phyloP scores from a whole-genome alignment of 2,888 invertebrate genomes.

The Scelioninae gen. 2 region DNA sequence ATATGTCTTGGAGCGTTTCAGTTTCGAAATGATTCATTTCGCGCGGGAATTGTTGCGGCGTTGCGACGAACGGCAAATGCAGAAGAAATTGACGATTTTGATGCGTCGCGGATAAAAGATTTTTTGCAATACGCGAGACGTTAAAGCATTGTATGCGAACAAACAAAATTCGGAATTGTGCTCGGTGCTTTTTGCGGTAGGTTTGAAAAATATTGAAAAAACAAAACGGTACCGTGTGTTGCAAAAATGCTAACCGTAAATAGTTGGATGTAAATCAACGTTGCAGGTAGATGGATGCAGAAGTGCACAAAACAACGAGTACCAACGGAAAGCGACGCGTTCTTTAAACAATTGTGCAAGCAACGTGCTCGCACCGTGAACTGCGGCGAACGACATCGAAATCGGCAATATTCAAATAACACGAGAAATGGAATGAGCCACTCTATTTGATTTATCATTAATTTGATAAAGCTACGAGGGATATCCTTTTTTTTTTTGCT shows the following conservation, averaged over 20 bases:
- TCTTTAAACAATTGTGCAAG: slow-evolving; percentile 38
- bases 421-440: slow-evolving; percentile 21
- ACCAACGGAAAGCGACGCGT: slow-evolving; percentile 22
- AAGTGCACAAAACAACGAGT: slow-evolving; percentile 24
- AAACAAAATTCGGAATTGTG: slow-evolving; percentile 19
- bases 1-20: too few species aligned
- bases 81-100: slow-evolving; percentile 1
- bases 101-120: neutral
- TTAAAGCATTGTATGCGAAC: slow-evolving; percentile 18
- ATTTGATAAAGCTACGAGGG: slow-evolving; percentile 50
- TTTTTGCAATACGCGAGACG: slow-evolving; percentile 4
- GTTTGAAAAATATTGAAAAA: slow-evolving; percentile 10
- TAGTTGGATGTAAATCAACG: slow-evolving; percentile 31
- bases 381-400: slow-evolving; percentile 3
- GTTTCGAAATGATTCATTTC: neutral
- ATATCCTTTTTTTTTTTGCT: slow-evolving; percentile 9
- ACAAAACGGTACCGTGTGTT: neutral
- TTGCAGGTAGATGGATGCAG: slow-evolving; percentile 2
- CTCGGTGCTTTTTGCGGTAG: neutral
- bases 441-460: slow-evolving; percentile 55
- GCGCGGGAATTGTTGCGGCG: neutral
- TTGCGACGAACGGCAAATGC: neutral
- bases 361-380: neutral
- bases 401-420: slow-evolving; percentile 23
- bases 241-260: slow-evolving; percentile 18